A percentile compares a stretch with the other conserved stretches of the same genome.
These are phyloP conservation scores for Melanotus villosus DNA, from an alignment of 2,888 invertebrate species.

Conservation along the genomic window DNA sequence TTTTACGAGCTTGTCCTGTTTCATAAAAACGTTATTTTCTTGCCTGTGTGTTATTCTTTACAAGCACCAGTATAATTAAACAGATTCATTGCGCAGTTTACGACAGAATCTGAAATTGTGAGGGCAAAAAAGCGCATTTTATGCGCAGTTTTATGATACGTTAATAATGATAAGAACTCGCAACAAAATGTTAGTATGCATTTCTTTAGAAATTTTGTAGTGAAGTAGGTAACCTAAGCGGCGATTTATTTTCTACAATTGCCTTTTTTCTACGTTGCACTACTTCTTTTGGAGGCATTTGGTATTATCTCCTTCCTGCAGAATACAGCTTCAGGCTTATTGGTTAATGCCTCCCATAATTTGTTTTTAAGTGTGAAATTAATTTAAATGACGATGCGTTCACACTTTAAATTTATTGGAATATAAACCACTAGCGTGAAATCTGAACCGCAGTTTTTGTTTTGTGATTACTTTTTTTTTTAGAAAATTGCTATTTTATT, in stretches of 20 bases:
- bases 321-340: constrained; percentile 7
- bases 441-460: no score
- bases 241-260: constrained; percentile 11
- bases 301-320: constrained; percentile 3
- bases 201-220: constrained; percentile 27
- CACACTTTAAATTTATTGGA: no score
- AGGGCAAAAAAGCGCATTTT: constrained; percentile 34
- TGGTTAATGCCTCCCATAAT: no score
- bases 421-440: no score
- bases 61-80: constrained; percentile 20
- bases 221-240: constrained; percentile 22
- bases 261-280: not conserved
- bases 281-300: not conserved
- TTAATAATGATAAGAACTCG: constrained; percentile 35
- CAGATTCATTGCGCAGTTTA: constrained; percentile 31
- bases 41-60: constrained; percentile 20
- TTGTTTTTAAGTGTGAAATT: no score
- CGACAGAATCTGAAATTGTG: constrained; percentile 34
- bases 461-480: no score
- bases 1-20: constrained; percentile 22
- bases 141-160: constrained; percentile 33
- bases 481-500: no score
- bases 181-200: constrained; percentile 25
- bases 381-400: no score
- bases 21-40: constrained; percentile 21